phyloP scores from a whole-genome alignment of 2,113 vertebrate genomes.

The Sphyrna mokarran region DNA sequence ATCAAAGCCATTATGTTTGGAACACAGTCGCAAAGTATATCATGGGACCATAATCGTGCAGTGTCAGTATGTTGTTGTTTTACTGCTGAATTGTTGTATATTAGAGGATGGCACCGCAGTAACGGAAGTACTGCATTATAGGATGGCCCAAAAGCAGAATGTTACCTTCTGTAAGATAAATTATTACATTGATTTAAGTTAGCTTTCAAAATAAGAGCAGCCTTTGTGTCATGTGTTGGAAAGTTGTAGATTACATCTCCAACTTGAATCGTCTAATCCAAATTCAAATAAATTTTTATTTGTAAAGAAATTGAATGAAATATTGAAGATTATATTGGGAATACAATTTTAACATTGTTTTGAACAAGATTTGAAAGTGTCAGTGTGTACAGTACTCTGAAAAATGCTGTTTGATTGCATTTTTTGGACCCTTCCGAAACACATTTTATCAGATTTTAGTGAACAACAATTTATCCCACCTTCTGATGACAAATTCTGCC shows the following conservation, averaged over 20 bases:
- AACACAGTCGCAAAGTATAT: background rate
- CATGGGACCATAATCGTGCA: background rate
- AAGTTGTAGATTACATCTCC: background rate
- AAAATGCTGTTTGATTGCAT: background rate
- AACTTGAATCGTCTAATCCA: no score
- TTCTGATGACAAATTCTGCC: background rate
- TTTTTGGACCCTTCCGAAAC: background rate
- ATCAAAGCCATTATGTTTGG: background rate
- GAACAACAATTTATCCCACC: background rate
- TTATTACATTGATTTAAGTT: background rate
- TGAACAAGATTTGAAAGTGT: background rate
- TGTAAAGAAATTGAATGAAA: constrained; percentile 10
- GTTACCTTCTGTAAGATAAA: background rate
- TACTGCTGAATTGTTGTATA: background rate
- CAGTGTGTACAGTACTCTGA: background rate
- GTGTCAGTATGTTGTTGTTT: background rate
- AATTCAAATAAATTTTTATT: background rate
- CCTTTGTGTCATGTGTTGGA: constrained; percentile 1
- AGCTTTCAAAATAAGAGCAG: background rate
- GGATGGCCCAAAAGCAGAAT: background rate
- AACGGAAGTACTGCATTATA: background rate
- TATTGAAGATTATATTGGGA: background rate
- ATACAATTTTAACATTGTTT: background rate
- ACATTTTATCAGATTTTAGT: background rate
- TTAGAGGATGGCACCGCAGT: background rate